Evolutionary conservation across 1,140 invertebrate species (phyloP), one percentile per base, ranked within the genome.

Genomic region (Lepidurus apus): DNA sequence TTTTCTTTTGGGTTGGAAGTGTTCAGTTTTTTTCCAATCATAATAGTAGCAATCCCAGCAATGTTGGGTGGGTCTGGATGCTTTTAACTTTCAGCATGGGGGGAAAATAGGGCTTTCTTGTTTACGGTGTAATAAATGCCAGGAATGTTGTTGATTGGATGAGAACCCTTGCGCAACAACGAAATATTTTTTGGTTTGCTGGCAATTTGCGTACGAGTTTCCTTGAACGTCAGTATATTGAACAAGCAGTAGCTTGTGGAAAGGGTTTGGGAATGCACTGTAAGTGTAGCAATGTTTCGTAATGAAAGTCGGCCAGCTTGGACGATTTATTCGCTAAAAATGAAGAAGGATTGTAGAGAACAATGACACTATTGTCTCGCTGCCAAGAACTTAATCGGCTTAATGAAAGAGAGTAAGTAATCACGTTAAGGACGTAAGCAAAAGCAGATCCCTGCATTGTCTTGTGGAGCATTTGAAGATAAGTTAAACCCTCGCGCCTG

Each of bases 31-130:
- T 34, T 34, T 21, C 53, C 53, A 65, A 65, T 65, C 53, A 65
- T 65, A 65, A 65, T 65, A 65, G 53, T 65, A 65, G 53, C 53
- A 65, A 65, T 65, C 53, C 21, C n/a, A 65, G 21, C 53, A n/a
- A 65, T 65, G 53, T 65, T 65, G 53, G 53, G 53, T 65, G 53
- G 53, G 53, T 65, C 53, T 21, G 21, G 13, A 17, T 17, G 21
- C 53, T 65, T 34, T 34, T 34, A 34, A 3, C 34, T 34, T 2
- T 34, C 34, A 65, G 13, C 53, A 65, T 13, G 1, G 21, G 6
- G 53, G 17, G 17, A 65, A 65, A 65, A 4, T 65, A 21, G 9
- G 53, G 21, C 53, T 65, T 13, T 13, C 9, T 65, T 65, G 53
- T 65, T 65, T 65, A 65, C 53, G 53, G 53, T 21, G 21, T 21